Percentiles rank a stretch among this genome's conserved stretches.
Evolutionary conservation across 53 echinoderm and acorn worm species (phyloP).

Genomic region (Antedon mediterranea): DNA sequence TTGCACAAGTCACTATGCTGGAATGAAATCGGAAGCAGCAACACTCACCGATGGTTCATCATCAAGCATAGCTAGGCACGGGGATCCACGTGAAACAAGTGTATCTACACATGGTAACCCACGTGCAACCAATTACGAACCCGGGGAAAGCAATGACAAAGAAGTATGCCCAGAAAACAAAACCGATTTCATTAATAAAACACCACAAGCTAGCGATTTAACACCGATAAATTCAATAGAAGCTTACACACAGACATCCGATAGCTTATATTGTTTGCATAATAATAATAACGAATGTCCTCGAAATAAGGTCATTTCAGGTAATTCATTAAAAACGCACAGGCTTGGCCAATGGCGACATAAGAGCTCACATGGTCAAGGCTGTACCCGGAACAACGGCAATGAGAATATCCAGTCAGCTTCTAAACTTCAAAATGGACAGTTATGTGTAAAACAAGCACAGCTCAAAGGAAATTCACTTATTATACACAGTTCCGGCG

Average conservation of each 20-base stretch:
- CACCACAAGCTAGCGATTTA: no score
- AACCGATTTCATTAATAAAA: no score
- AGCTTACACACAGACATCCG: no score
- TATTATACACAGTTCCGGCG: background rate
- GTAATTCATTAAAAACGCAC: background rate
- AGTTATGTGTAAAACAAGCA: background rate
- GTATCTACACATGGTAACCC: no score
- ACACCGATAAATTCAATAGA: no score
- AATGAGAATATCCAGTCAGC: background rate
- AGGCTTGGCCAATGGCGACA: background rate
- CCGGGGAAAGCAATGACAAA: no score
- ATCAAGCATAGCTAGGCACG: no score
- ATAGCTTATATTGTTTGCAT: background rate
- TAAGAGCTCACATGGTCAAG: background rate
- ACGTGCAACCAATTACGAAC: no score
- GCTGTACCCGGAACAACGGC: background rate
- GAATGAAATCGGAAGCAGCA: no score
- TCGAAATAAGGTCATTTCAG: background rate
- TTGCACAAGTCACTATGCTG: background rate
- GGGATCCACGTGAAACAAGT: no score
- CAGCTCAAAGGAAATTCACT: background rate
- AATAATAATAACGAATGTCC: background rate
- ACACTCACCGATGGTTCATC: no score
- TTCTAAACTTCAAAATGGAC: background rate
- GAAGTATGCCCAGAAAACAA: no score